Conservation (phyloP, 2,797 vertebrate genomes). For the Cossypha heuglini region DNA sequence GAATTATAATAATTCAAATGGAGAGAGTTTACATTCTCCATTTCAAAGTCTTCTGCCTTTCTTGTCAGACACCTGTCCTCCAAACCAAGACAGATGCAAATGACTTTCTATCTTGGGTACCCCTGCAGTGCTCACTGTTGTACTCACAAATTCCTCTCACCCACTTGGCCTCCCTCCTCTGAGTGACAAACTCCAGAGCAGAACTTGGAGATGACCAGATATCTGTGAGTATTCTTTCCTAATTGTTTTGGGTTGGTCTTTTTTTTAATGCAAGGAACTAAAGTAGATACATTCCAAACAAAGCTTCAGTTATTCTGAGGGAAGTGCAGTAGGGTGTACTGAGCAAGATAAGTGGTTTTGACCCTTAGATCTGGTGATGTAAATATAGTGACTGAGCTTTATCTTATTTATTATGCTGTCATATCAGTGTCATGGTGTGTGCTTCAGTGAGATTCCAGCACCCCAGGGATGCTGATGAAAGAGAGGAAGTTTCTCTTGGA, state of each 20-base stretch:
- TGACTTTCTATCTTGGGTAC: background rate
- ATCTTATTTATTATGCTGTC: background rate
- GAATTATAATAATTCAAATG: too few species aligned
- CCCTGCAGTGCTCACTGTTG: background rate
- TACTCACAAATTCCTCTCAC: background rate
- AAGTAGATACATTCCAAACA: background rate
- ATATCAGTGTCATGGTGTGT: background rate
- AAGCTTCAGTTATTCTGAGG: background rate
- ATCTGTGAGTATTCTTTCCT: accelerated
- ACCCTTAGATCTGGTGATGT: background rate
- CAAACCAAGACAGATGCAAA: background rate
- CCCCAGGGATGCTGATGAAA: background rate
- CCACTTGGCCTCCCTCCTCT: background rate
- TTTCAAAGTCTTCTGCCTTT: too few species aligned
- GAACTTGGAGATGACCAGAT: background rate
- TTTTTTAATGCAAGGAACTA: background rate
- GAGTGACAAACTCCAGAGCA: background rate
- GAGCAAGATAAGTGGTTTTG: background rate
- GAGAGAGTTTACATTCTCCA: too few species aligned
- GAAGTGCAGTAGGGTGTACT: background rate
- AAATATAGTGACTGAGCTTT: background rate
- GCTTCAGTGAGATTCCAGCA: background rate
- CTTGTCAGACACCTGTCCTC: too few species aligned
- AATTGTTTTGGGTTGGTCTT: background rate
- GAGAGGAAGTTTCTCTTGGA: background rate